Percentiles rank a stretch among this genome's conserved stretches.
phyloP scores from a whole-genome alignment of 2,797 vertebrate genomes.

The Falco concolor region DNA sequence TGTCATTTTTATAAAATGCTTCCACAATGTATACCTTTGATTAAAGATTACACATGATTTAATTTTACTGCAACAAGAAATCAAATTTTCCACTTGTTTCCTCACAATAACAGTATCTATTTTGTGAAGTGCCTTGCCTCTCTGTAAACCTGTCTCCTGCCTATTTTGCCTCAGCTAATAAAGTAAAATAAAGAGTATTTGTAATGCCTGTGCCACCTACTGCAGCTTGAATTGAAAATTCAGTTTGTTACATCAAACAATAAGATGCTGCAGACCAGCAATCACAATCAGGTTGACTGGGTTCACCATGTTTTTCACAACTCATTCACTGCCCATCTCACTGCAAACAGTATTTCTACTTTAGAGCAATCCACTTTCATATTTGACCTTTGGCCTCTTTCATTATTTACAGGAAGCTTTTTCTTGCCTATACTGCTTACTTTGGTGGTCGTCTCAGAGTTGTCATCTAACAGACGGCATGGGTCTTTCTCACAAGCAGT shows the following conservation, averaged over 20 bases:
- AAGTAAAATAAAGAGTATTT: neutral
- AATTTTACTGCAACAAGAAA: neutral
- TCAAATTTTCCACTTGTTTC: neutral
- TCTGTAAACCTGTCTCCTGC: neutral
- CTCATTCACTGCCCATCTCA: neutral
- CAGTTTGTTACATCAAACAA: neutral
- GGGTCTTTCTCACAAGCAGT: neutral
- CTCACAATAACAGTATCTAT: neutral
- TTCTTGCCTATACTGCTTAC: neutral
- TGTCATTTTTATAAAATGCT: neutral
- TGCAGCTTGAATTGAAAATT: neutral
- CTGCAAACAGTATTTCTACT: neutral
- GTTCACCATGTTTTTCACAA: neutral
- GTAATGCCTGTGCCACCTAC: neutral
- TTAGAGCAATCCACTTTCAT: neutral
- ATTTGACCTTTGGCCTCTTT: neutral
- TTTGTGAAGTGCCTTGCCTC: neutral
- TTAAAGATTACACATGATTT: neutral
- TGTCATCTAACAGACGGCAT: neutral
- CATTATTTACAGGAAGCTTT: neutral
- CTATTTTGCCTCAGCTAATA: neutral
- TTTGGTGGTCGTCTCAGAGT: neutral
- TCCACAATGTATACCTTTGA: constrained; percentile 16
- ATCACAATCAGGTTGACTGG: neutral
- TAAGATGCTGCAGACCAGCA: neutral